Percentiles rank a stretch among this genome's conserved stretches.
Evolutionary conservation across 2,113 vertebrate genomes (phyloP).

Genomic region (Grantiella picta): DNA sequence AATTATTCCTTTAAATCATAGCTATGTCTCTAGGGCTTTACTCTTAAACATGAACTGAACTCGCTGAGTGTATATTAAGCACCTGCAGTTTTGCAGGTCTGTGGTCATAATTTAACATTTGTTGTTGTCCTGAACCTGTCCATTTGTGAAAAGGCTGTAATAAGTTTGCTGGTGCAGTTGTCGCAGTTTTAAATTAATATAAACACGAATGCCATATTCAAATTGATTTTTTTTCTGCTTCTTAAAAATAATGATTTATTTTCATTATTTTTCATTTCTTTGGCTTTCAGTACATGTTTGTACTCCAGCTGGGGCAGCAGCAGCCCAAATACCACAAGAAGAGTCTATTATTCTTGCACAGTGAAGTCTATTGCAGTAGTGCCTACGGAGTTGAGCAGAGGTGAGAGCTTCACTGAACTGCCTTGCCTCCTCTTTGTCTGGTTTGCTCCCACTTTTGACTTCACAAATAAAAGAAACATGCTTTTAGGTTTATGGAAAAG

Average conservation of each 20-base stretch:
- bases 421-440: background rate
- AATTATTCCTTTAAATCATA: background rate
- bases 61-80: background rate
- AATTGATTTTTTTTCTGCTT: background rate
- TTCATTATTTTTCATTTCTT: background rate
- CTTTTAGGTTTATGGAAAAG: background rate
- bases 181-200: background rate
- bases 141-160: background rate
- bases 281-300: background rate
- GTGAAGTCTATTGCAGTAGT: background rate
- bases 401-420: background rate
- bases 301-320: background rate
- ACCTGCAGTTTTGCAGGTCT: background rate
- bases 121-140: background rate
- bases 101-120: background rate
- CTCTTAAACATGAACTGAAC: background rate
- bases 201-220: background rate
- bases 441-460: background rate
- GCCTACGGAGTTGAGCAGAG: background rate
- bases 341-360: background rate
- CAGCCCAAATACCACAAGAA: background rate
- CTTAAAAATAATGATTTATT: background rate
- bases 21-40: background rate
- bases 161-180: background rate
- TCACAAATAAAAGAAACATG: background rate